phyloP scores from a whole-genome alignment of 2,113 vertebrate genomes.

The Melanostigma gelatinosum region DNA sequence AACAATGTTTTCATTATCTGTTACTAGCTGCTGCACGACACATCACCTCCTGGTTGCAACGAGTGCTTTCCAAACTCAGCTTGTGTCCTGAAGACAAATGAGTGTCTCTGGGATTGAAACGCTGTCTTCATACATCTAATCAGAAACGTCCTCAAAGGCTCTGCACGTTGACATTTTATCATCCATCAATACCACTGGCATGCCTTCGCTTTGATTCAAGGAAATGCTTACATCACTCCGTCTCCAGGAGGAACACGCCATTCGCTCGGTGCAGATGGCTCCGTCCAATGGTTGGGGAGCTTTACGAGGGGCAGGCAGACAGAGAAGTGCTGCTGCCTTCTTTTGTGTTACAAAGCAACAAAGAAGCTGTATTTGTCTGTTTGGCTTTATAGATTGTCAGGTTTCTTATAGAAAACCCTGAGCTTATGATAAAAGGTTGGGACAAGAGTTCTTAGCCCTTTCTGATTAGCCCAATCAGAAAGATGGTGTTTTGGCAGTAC shows the following conservation, averaged over 20 bases:
- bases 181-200: slow-evolving; percentile 46
- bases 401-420: no score
- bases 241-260: slow-evolving; percentile 63
- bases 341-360: slow-evolving; percentile 39
- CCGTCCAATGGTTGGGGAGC: slow-evolving; percentile 40
- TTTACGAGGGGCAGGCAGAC: slow-evolving; percentile 27
- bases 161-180: slow-evolving; percentile 19
- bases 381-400: no score
- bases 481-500: no score
- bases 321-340: slow-evolving; percentile 9
- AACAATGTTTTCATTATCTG: not conserved
- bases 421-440: no score
- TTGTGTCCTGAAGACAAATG: slow-evolving; percentile 1
- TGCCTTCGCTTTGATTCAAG: slow-evolving; percentile 73
- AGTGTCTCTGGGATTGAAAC: slow-evolving; percentile 24
- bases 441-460: no score
- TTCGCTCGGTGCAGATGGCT: slow-evolving; percentile 49
- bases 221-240: slow-evolving; percentile 72
- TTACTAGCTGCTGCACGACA: slow-evolving; percentile 15
- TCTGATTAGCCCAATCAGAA: not conserved
- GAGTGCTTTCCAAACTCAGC: slow-evolving; percentile 1
- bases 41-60: not conserved
- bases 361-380: not conserved
- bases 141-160: slow-evolving; percentile 8
- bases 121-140: not conserved